Evolutionary conservation across 2,797 vertebrate genomes (phyloP).

Genomic region (Borostomias antarcticus): DNA sequence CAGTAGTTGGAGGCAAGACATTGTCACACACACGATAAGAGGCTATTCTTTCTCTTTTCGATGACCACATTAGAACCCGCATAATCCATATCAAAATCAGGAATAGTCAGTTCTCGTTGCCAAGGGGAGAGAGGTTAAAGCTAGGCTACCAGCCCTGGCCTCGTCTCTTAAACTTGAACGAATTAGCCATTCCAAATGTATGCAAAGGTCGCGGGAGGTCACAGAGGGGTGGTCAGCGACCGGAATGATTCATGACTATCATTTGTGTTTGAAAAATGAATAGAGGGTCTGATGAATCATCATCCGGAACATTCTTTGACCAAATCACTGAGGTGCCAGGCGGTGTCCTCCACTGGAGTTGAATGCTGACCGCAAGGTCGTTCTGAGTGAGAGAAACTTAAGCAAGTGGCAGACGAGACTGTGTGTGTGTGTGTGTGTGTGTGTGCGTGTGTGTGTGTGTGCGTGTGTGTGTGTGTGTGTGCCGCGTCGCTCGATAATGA

Average conservation of each 20-base stretch:
- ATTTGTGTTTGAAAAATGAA: slow-evolving; percentile 76
- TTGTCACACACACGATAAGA: slow-evolving; percentile 11
- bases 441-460: not conserved
- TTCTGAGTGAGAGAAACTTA: slow-evolving; percentile 47
- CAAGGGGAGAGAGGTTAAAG: not conserved
- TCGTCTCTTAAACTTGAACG: slow-evolving; percentile 32
- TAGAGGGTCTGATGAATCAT: slow-evolving; percentile 72
- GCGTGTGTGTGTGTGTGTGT: slow-evolving; percentile 1
- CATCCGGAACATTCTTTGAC: slow-evolving; percentile 57
- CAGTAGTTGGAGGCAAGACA: slow-evolving; percentile 8
- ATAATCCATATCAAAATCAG: too few relatives aligned
- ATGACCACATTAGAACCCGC: too few relatives aligned
- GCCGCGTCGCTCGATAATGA: slow-evolving; percentile 40
- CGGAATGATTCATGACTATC: slow-evolving; percentile 74
- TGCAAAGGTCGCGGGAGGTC: slow-evolving; percentile 66
- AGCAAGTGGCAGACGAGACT: slow-evolving; percentile 33
- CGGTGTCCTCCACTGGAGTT: slow-evolving; percentile 54
- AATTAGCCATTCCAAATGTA: slow-evolving; percentile 58
- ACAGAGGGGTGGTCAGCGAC: slow-evolving; percentile 54
- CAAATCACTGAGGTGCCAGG: slow-evolving; percentile 61
- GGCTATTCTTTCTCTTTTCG: not conserved
- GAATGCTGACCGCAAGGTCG: slow-evolving; percentile 58
- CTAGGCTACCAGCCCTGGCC: not conserved
- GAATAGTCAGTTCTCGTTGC: not conserved
- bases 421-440: slow-evolving; percentile 2